Percentiles rank a stretch among this genome's conserved stretches.
Conservation (phyloP, 2,113 vertebrate genomes). For the Miniopterus natalensis region DNA sequence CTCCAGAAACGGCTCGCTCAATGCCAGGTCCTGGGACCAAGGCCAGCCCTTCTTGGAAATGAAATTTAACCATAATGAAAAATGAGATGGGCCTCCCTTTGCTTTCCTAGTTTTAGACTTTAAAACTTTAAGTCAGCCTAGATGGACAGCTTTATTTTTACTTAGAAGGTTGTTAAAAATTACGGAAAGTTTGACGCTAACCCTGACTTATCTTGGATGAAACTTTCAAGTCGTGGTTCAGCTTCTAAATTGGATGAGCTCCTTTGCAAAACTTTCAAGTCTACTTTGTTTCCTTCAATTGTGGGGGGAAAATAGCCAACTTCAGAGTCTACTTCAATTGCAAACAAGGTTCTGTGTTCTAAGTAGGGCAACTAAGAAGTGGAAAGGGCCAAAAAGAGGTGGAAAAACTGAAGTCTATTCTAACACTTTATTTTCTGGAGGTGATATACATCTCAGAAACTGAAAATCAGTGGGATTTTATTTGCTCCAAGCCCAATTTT, state of each 20-base stretch:
- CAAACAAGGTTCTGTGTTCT: not conserved
- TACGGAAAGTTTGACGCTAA: conserved; percentile 58
- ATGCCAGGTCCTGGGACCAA: not conserved
- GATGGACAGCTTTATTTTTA: conserved; percentile 27
- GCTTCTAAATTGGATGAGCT: not conserved
- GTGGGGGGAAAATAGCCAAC: not conserved
- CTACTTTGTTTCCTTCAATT: not conserved
- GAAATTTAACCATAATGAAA: not conserved
- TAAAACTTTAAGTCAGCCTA: not conserved
- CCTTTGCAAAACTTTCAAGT: not conserved
- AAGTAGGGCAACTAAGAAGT: not conserved
- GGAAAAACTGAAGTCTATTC: not conserved
- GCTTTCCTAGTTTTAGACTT: not conserved
- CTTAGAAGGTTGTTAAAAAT: conserved; percentile 24
- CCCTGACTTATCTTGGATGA: not conserved
- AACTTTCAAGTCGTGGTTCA: conserved; percentile 21
- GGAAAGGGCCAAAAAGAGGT: not conserved
- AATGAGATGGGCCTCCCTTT: not conserved
- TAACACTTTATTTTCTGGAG: not conserved
- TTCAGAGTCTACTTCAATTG: not conserved
- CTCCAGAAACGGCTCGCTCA: not conserved
- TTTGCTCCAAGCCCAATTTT: not conserved
- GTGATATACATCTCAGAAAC: not conserved
- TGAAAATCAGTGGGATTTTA: not conserved
- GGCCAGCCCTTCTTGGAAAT: not conserved